A percentile compares a stretch with the other conserved stretches of the same genome.
Evolutionary conservation across 2,888 invertebrate species (phyloP).

Genomic region (Microdon myrmicae): DNA sequence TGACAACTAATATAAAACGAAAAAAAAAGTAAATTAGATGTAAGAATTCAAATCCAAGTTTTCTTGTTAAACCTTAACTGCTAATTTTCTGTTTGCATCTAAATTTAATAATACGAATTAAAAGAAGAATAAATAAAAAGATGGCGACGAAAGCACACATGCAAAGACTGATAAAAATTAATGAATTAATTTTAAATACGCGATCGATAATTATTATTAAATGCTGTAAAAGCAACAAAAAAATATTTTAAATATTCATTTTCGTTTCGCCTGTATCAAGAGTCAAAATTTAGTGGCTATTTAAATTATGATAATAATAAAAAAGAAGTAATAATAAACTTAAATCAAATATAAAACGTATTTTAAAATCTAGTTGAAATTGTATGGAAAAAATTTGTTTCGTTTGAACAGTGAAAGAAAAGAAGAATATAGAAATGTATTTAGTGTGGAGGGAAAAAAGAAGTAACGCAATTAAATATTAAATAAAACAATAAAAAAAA

Average conservation of each 20-base stretch:
- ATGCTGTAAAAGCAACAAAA: conserved; percentile 14
- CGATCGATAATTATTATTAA: conserved; percentile 19
- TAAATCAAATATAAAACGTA: conserved; percentile 25
- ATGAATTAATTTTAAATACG: conserved; percentile 31
- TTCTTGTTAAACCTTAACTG: conserved; percentile 17
- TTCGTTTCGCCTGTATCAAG: conserved; percentile 53
- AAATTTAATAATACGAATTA: background rate
- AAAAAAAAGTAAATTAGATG: background rate
- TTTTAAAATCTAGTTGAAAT: conserved; percentile 46
- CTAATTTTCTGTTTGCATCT: conserved; percentile 24
- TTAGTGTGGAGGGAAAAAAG: too few relatives aligned
- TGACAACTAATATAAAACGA: conserved; percentile 13
- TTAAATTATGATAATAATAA: conserved; percentile 30
- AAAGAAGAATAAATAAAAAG: conserved; percentile 4
- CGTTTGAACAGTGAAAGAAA: too few relatives aligned
- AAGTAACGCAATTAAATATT: conserved; percentile 7
- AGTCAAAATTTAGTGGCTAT: conserved; percentile 48
- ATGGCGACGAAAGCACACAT: conserved; percentile 54
- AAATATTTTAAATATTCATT: conserved; percentile 25
- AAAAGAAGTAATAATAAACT: conserved; percentile 43
- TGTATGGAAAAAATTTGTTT: conserved; percentile 37
- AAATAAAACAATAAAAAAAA: background rate
- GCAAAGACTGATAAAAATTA: conserved; percentile 54
- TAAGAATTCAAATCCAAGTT: conserved; percentile 4
- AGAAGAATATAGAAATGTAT: too few relatives aligned